These are phyloP conservation scores for Lamellibrachia columna DNA, from an alignment of 2,888 invertebrate genomes.

Conservation along the genomic window DNA sequence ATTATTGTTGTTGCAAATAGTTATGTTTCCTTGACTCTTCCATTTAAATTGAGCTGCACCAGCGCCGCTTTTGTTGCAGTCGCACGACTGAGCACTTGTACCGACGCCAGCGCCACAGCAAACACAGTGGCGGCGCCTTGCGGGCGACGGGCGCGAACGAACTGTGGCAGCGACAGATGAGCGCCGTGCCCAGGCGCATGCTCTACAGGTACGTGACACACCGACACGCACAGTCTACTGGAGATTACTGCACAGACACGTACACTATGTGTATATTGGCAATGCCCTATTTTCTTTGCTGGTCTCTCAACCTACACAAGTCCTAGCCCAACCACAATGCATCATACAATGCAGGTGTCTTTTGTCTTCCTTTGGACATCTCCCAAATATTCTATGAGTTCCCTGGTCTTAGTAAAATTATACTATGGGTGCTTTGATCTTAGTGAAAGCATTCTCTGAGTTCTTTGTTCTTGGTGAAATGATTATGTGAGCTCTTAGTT, in stretches of 20 bases:
- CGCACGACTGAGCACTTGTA: neutral
- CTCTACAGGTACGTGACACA: neutral
- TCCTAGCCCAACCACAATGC: neutral
- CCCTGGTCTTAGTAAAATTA: neutral
- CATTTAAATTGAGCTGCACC: too few species aligned
- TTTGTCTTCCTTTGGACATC: neutral
- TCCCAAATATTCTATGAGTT: neutral
- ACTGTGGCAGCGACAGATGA: neutral
- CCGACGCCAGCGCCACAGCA: neutral
- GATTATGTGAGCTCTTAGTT: neutral
- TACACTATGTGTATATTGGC: neutral
- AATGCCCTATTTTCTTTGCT: too few species aligned
- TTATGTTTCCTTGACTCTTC: too few species aligned
- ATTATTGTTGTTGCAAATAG: too few species aligned
- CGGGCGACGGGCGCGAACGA: neutral
- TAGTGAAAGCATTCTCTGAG: neutral
- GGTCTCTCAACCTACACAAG: too few species aligned
- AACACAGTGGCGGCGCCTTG: slow-evolving; percentile 1
- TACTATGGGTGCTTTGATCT: neutral
- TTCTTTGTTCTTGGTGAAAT: neutral
- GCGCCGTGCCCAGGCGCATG: neutral
- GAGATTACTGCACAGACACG: neutral
- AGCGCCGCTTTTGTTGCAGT: neutral
- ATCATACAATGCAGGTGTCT: neutral
- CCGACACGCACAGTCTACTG: neutral